Base-by-base conservation (phyloP, 2,113 vertebrate genomes). In the Camelus bactrianus region DNA sequence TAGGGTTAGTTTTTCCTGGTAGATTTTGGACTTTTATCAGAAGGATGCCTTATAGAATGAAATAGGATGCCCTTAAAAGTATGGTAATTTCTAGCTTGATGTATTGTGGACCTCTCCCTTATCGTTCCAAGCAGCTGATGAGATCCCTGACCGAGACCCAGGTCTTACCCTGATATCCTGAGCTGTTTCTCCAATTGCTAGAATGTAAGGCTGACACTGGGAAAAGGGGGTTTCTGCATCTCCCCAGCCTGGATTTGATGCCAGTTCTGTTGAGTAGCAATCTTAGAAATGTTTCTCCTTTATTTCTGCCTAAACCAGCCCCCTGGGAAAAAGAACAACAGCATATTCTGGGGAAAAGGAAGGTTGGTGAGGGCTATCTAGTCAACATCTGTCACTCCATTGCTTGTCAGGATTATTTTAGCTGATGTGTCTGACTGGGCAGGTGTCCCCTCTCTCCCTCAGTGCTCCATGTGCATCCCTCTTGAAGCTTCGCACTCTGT, bases 401-500 rank as follows among this genome's bases (percentile, higher is more conserved):
- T 97, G 97, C 97, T 98, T 97, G 93, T 96, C 56, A 97, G 96
- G 77, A 96, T 97, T 96, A 94, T 97, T 96, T 52, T 97, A 97
- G 97, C 89, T n/a, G 62, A 96, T 96, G 91, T 97, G 93, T 98
- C 97, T 98, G 97, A 97, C 96, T 98, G 97, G 97, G 97, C 97
- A 97, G 96, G 97, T 97, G 97, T 98, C 97, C 97, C 97, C 97
- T 97, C 93, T 97, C 96, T 97, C 96, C 97, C 95, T 93, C 95
- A 98, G 97, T 98, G 97, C 94, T 98, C 97, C 97, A 96, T 96
- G 95, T 97, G 96, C 96, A 89, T 98, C 96, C 96, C 96, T 97
- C 93, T 97, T 97, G 97, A 98, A 97, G 97, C 97, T 97, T 98
- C 94, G 95, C 96, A 94, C 97, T 97, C 94, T 97, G 97, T 97